These are phyloP conservation scores for Drosophila fungiperda DNA, from an alignment of 2,888 invertebrate species.

Conservation along the genomic window DNA sequence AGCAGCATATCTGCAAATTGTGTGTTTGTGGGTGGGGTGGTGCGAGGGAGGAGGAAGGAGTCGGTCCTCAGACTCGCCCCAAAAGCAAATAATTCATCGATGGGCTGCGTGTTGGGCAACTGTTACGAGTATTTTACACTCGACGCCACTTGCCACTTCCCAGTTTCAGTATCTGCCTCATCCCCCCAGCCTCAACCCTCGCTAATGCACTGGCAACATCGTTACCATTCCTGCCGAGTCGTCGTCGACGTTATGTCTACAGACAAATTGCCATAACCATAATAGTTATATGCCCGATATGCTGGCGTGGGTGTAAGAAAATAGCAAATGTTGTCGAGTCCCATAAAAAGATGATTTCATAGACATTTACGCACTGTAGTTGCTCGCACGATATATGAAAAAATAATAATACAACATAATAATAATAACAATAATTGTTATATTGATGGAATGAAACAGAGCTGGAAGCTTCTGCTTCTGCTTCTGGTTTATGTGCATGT, in stretches of 20 bases:
- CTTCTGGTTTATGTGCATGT: constrained; percentile 59
- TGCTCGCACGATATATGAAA: constrained; percentile 55
- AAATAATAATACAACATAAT: constrained; percentile 74
- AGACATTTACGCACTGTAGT: constrained; percentile 71
- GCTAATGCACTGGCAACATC: constrained; percentile 49
- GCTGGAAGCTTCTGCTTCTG: constrained; percentile 36
- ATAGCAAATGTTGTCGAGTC: constrained; percentile 46
- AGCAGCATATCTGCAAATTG: constrained; percentile 8
- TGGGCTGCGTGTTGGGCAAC: constrained; percentile 76
- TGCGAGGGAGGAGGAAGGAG: too few relatives aligned
- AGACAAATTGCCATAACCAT: constrained; percentile 83
- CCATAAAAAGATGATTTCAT: constrained; percentile 82
- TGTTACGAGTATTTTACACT: constrained; percentile 79
- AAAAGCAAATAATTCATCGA: constrained; percentile 76
- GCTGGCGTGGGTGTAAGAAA: constrained; percentile 37
- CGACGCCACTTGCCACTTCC: not conserved
- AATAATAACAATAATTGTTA: constrained; percentile 79
- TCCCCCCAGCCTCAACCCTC: not conserved
- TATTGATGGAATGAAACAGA: constrained; percentile 57
- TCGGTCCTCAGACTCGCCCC: constrained; percentile 17
- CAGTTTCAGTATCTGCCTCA: not conserved
- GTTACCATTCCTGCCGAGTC: constrained; percentile 32
- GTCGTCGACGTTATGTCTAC: constrained; percentile 74
- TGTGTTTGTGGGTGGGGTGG: not conserved
- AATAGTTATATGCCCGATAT: constrained; percentile 64